Evolutionary conservation across 2,113 vertebrate genomes (phyloP).

Genomic region (Fregetta grallaria): DNA sequence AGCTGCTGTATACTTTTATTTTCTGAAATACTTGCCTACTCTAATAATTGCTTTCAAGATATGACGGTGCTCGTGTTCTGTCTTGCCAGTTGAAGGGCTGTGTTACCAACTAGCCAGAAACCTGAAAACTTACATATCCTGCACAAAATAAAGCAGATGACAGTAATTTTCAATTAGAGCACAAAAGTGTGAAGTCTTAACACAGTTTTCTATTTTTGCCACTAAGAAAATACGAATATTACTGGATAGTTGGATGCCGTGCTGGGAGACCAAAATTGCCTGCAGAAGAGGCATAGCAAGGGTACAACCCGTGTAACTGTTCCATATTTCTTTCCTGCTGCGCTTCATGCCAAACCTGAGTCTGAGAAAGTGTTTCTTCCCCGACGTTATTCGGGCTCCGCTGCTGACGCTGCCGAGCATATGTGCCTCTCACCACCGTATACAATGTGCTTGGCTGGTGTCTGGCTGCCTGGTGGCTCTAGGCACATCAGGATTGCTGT

Average conservation of each 20-base stretch:
- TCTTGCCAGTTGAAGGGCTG: not conserved
- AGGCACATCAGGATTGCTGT: not conserved
- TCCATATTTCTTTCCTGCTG: not conserved
- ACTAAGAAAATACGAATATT: not conserved
- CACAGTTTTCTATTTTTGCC: not conserved
- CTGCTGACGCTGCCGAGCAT: not conserved
- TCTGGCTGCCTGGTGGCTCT: not conserved
- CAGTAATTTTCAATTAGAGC: not conserved
- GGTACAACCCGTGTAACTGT: not conserved
- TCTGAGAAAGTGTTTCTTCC: not conserved
- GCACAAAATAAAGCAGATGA: not conserved
- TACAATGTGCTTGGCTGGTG: not conserved
- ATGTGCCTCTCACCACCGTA: not conserved
- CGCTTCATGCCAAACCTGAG: not conserved
- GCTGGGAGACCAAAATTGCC: not conserved
- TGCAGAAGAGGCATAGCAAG: not conserved
- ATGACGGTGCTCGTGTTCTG: not conserved
- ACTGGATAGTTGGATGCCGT: not conserved
- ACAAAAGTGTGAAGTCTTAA: not conserved
- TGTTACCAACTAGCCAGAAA: not conserved
- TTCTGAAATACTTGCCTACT: constrained; percentile 12
- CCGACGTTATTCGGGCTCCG: not conserved
- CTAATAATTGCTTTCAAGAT: not conserved
- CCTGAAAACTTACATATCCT: not conserved
- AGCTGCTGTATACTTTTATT: constrained; percentile 5